phyloP scores from a whole-genome alignment of 2,888 invertebrate genomes.

The Aphidius colemani region DNA sequence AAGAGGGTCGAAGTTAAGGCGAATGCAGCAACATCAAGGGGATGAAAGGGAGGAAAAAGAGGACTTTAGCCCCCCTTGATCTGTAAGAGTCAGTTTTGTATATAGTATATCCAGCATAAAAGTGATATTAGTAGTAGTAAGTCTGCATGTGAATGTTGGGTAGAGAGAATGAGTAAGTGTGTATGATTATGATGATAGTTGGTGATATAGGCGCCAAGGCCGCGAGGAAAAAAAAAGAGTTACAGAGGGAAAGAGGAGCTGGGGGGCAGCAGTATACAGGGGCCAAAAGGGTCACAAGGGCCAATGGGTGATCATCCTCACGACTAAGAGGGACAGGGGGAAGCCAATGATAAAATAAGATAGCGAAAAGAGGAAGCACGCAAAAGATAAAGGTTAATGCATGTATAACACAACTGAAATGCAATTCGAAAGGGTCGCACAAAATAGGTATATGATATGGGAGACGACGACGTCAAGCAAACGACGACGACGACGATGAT shows the following conservation, averaged over 20 bases:
- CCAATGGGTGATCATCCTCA: constrained; percentile 22
- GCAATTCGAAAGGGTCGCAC: not conserved
- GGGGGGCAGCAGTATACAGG: not conserved
- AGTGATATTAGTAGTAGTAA: too few relatives aligned
- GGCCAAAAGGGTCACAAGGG: constrained; percentile 14
- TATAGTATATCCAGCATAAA: too few relatives aligned
- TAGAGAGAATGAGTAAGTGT: not conserved
- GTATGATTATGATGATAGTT: not conserved
- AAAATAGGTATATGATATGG: constrained; percentile 19
- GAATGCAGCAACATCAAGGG: too few relatives aligned
- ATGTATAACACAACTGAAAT: too few relatives aligned
- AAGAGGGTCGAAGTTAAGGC: too few relatives aligned
- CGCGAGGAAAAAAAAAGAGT: constrained; percentile 13
- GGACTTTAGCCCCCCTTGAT: not conserved
- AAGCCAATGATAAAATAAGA: too few relatives aligned
- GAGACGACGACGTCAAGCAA: too few relatives aligned
- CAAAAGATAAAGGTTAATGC: too few relatives aligned
- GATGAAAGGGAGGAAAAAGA: too few relatives aligned
- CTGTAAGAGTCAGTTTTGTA: not conserved
- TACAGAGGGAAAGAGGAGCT: not conserved
- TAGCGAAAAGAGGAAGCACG: too few relatives aligned
- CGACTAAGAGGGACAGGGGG: constrained; percentile 11
- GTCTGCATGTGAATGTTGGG: too few relatives aligned
- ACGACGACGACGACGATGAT: too few relatives aligned
- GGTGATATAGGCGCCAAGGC: constrained; percentile 5